These are phyloP conservation scores for human (Homo sapiens) DNA, from an alignment of 2,113 vertebrate species.

Conservation along the genomic window DNA sequence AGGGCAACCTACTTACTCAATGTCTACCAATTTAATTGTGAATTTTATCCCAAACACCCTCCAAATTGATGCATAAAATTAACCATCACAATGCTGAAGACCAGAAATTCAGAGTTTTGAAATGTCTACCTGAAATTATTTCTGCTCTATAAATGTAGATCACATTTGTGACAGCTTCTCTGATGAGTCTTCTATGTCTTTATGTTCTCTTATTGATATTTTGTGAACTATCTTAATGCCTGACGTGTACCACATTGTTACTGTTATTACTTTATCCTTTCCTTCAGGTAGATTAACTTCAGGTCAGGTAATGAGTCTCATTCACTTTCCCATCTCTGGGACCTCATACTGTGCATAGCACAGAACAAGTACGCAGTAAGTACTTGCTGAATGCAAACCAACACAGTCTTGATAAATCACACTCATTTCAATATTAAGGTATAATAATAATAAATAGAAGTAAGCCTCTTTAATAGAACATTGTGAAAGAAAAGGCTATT, in stretches of 20 bases:
- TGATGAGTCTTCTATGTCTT: background rate
- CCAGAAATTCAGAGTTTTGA: background rate
- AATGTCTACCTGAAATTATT: background rate
- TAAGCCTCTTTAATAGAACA: background rate
- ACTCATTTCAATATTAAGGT: background rate
- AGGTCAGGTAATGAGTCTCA: background rate
- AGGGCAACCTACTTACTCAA: background rate
- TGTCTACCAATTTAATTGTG: background rate
- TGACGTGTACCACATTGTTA: background rate
- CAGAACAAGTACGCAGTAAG: rapidly evolving
- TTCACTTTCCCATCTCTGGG: background rate
- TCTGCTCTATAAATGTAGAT: background rate
- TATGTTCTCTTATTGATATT: background rate
- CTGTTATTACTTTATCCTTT: background rate
- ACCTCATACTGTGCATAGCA: rapidly evolving
- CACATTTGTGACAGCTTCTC: background rate
- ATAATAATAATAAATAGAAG: background rate
- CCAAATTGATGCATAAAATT: background rate
- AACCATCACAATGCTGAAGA: background rate
- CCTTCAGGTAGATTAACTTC: background rate
- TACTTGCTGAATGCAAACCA: background rate
- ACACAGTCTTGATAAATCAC: background rate
- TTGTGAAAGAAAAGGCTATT: background rate
- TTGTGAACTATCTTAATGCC: background rate
- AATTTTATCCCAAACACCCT: background rate